Conservation (phyloP, 2,888 invertebrate species). For the Leptinotarsa juncta region DNA sequence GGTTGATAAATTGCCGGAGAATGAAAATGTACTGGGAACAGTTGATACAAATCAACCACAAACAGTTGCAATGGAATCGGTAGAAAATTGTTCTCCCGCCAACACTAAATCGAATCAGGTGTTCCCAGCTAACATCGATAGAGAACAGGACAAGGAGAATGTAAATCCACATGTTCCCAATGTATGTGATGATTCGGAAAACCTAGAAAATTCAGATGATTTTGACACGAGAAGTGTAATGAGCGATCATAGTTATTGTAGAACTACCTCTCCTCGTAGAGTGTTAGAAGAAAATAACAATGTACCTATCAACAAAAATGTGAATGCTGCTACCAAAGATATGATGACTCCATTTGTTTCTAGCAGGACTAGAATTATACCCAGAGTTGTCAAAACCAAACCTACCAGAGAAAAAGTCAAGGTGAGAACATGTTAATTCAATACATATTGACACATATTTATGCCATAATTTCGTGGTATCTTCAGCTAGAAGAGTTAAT, state of each 20-base stretch:
- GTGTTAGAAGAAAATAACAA: slow-evolving; percentile 30
- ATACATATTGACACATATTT: not conserved
- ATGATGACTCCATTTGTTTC: slow-evolving; percentile 20
- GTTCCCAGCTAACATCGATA: not conserved
- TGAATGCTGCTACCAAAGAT: slow-evolving; percentile 6
- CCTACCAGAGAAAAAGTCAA: slow-evolving; percentile 27
- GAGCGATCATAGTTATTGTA: slow-evolving; percentile 44
- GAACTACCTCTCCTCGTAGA: not conserved
- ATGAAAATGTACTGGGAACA: not conserved
- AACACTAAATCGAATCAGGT: not conserved
- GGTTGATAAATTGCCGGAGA: not conserved
- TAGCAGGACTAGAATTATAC: slow-evolving; percentile 24
- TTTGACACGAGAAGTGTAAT: slow-evolving; percentile 38
- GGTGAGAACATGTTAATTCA: slow-evolving; percentile 24
- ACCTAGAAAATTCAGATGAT: slow-evolving; percentile 28
- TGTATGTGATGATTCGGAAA: not conserved
- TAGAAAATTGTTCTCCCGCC: not conserved
- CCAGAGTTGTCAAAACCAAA: slow-evolving; percentile 2
- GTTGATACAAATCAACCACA: not conserved
- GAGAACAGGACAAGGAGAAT: slow-evolving; percentile 21
- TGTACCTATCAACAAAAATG: not conserved
- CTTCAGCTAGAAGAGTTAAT: no score
- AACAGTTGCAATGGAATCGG: not conserved
- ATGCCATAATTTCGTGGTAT: not conserved
- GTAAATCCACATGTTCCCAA: slow-evolving; percentile 2